Evolutionary conservation across 1,140 invertebrate species (phyloP), one percentile per base, ranked within the genome.

Genomic region (Drosophila grimshawi): DNA sequence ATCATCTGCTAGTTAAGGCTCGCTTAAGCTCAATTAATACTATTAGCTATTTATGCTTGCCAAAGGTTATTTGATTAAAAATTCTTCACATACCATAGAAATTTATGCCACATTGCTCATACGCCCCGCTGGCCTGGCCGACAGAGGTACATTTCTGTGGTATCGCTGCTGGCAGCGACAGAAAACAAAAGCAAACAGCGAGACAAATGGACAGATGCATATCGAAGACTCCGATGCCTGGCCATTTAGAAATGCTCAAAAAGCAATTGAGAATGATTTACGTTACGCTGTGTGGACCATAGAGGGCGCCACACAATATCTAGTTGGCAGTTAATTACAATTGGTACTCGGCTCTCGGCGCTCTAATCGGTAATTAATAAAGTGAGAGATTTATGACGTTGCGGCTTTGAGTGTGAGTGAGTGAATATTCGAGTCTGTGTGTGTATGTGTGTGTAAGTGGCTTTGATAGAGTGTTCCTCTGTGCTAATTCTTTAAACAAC

Each of bases 261-360:
- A 85, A 78, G 83, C 83, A 89, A 88, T 88, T 88, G 77, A 80
- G 80, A 88, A 88, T 88, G 83, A 88, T 88, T 88, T 88, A 88
- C 80, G 83, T 80, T 67, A 45, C 51, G 45, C 48, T 33, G 68
- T 35, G 30, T 32, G 60, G 43, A 19, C 30, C 30, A 43, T 19
- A 32, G 56, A 51, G 45, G 46, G 32, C 19, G 2, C 65, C 66
- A 45, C 66, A 45, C 78, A 67, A 73, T 56, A 66, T 71, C 72
- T 77, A 82, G 83, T 67, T 61, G 83, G 62, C 76, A 86, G 80
- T 88, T 86, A 86, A 86, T 86, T 86, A 82, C 85, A 89, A 89
- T 88, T 65, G 83, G 45, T 60, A 68, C 59, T 66, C 67, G 64
- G 65, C 65, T 77, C 19, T 41, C 63, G 33, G 32, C 35, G 51